Conservation (phyloP, 1,140 invertebrate species). For the Procambarus virginalis region DNA sequence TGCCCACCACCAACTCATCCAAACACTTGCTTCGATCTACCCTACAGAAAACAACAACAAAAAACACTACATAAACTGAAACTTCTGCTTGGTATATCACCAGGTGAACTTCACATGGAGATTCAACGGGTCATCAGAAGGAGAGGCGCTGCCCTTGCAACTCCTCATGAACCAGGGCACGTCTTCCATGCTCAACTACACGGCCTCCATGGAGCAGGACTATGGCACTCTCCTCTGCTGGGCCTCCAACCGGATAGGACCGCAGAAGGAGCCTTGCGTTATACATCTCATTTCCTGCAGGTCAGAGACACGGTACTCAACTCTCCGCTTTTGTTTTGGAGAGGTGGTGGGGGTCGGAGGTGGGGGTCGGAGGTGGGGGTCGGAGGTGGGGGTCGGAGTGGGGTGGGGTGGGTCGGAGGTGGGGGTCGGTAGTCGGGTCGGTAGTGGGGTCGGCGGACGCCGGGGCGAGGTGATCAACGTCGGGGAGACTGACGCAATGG, state of each 20-base stretch:
- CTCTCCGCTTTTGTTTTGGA: background rate
- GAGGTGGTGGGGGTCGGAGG: background rate
- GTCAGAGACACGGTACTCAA: slow-evolving; percentile 1
- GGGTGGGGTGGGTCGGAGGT: background rate
- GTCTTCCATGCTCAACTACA: slow-evolving; percentile 66
- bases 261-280: slow-evolving; percentile 71
- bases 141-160: slow-evolving; percentile 71
- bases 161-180: slow-evolving; percentile 71
- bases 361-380: background rate
- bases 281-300: slow-evolving; percentile 70
- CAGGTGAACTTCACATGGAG: slow-evolving; percentile 81
- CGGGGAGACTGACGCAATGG: no score
- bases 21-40: no score
- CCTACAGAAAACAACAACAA: no score
- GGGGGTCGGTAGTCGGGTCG: background rate
- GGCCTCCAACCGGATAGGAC: slow-evolving; percentile 69
- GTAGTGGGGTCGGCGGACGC: background rate
- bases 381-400: background rate
- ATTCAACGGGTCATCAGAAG: slow-evolving; percentile 82
- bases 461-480: no score
- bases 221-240: slow-evolving; percentile 70
- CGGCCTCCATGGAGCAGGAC: slow-evolving; percentile 56
- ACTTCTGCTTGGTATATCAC: background rate
- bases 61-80: no score
- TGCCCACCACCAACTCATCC: no score